Percentiles rank a stretch among this genome's conserved stretches.
These are phyloP conservation scores for Pyrrhia umbra DNA, from an alignment of 2,888 invertebrate genomes.

Conservation along the genomic window DNA sequence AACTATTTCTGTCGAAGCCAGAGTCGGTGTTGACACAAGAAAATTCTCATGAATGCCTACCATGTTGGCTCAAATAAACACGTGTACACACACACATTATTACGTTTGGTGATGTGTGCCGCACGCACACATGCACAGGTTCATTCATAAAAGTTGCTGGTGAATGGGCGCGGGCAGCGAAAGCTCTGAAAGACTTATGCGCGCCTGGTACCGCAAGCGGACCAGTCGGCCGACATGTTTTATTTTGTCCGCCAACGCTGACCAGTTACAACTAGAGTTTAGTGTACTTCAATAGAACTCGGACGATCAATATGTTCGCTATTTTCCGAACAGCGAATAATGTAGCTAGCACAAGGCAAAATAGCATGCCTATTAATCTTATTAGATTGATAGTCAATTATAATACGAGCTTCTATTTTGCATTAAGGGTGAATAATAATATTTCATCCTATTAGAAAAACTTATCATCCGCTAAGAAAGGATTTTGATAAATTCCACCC, in stretches of 20 bases:
- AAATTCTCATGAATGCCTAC: slow-evolving; percentile 89
- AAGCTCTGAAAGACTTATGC: slow-evolving; percentile 80
- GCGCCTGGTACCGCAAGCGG: slow-evolving; percentile 81
- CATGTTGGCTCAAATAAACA: slow-evolving; percentile 85
- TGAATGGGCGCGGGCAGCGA: slow-evolving; percentile 78
- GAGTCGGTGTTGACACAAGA: slow-evolving; percentile 87
- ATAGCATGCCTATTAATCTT: no score
- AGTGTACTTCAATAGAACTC: slow-evolving; percentile 17
- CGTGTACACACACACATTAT: slow-evolving; percentile 77
- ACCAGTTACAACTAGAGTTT: slow-evolving; percentile 15
- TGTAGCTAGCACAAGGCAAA: no score
- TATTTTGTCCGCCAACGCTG: slow-evolving; percentile 69
- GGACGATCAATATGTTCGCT: neutral
- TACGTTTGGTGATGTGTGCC: slow-evolving; percentile 56
- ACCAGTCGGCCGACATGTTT: slow-evolving; percentile 84
- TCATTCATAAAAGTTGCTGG: slow-evolving; percentile 79
- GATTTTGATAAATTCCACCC: no score
- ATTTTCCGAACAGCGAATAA: no score
- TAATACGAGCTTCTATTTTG: no score
- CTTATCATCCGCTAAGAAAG: no score
- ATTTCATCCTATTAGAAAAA: no score
- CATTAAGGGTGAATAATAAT: no score
- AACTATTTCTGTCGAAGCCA: slow-evolving; percentile 85
- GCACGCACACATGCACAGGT: slow-evolving; percentile 73
- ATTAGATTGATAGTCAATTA: no score